Conservation (phyloP, 2,113 vertebrate genomes). For the human (Homo sapiens) region GRCh38 chr5:9783501-9784000, state of each 20-base stretch:
- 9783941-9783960: not conserved
- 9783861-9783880: accelerated
- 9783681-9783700: not conserved
- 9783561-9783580: not conserved
- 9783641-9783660: not conserved
- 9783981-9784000: not conserved
- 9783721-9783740: not conserved
- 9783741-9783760: not conserved
- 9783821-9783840: not conserved
- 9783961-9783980: not conserved
- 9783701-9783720: not conserved
- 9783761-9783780: not conserved
- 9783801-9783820: not conserved
- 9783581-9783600: not conserved
- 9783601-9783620: not conserved
- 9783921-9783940: not conserved
- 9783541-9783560: not conserved
- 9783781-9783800: not conserved
- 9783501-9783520: accelerated
- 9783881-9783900: accelerated
- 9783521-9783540: not conserved
- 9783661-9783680: not conserved
- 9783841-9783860: not conserved
- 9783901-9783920: accelerated
- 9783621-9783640: not conserved